Base-by-base conservation (phyloP, 2,113 vertebrate genomes). In the Zootoca vivipara region DNA sequence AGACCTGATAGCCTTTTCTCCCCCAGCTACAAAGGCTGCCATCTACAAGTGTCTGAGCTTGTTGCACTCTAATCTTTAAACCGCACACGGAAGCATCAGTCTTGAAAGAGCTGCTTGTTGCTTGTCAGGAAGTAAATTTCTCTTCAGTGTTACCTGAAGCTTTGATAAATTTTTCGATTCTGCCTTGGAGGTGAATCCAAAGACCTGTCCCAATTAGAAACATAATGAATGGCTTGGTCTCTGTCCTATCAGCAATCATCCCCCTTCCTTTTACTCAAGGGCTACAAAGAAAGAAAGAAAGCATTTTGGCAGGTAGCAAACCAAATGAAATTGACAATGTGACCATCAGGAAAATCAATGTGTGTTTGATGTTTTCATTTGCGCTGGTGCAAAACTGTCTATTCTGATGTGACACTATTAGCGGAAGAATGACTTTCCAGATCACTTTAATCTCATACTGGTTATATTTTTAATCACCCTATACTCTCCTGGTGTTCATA, bases 311-410 rank as follows among this genome's bases (percentile, higher is more conserved):
- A 92, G 86, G 90, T 94, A 93, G 94, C 92, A 96, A 90, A 89
- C 85, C 91, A 92, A 96, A 96, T 94, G 78, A 90, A 95, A 94
- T 85, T 90, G 92, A 94, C 89, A 93, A 80, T 56, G 75, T 82
- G 93, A 92, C 81, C 58, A 72, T 85, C 75, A 91, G 83, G 93
- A 88, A 95, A 97, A 96, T 97, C 94, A 89, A 93, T 96, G 78
- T 79, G 52, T 89, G 85, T 93, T 83, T 97, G 93, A 97, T 97
- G 93, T 93, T 96, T 97, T 97, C 93, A 96, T 97, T 96, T 96
- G 91, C 92, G 91, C 58, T 81, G n/a, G 40, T 89, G 85, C 89
- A 92, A 92, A 90, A 92, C 92, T 93, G 78, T 91, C 81, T 91
- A 75, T 93, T 94, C 88, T 87, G 65, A 90, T 95, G 81, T 87